Percentiles rank a stretch among this genome's conserved stretches.
Evolutionary conservation across 2,113 vertebrate species (phyloP).

Genomic region (Peucedramus taeniatus): DNA sequence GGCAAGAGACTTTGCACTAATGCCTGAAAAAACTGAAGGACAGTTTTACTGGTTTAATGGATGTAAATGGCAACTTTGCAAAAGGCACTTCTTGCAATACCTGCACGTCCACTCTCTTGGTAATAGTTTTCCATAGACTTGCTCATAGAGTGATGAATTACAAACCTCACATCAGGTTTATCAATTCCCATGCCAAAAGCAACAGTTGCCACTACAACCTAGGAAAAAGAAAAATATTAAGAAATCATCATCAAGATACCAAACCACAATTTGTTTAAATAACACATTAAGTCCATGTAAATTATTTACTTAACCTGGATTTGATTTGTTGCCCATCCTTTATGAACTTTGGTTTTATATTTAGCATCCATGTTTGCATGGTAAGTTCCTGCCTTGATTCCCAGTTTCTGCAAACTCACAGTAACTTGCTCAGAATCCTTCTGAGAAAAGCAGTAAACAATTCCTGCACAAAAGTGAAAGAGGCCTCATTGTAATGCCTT

Average conservation of each 20-base stretch:
- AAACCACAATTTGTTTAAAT: background rate
- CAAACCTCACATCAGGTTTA: constrained; percentile 92
- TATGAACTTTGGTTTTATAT: constrained; percentile 86
- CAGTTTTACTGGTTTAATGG: background rate
- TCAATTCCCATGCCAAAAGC: constrained; percentile 99
- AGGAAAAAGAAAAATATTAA: background rate
- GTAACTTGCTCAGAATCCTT: constrained; percentile 91
- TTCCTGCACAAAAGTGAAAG: constrained; percentile 75
- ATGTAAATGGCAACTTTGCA: background rate
- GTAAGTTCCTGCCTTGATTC: constrained; percentile 84
- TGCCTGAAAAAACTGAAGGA: background rate
- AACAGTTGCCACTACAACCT: constrained; percentile 97
- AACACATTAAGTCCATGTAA: background rate
- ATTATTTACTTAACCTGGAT: constrained; percentile 78
- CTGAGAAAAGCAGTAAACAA: constrained; percentile 96
- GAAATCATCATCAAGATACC: background rate
- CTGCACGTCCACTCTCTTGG: constrained; percentile 97
- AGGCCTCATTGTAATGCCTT: background rate
- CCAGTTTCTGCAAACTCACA: constrained; percentile 80
- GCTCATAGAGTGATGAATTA: constrained; percentile 97
- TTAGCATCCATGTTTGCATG: constrained; percentile 89
- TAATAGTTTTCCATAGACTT: constrained; percentile 99
- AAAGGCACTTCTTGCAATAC: constrained; percentile 62
- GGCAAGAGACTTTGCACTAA: background rate
- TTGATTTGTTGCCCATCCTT: constrained; percentile 85